Evolutionary conservation across 2,888 invertebrate species (phyloP).

Genomic region (Chrysodeixis includens): DNA sequence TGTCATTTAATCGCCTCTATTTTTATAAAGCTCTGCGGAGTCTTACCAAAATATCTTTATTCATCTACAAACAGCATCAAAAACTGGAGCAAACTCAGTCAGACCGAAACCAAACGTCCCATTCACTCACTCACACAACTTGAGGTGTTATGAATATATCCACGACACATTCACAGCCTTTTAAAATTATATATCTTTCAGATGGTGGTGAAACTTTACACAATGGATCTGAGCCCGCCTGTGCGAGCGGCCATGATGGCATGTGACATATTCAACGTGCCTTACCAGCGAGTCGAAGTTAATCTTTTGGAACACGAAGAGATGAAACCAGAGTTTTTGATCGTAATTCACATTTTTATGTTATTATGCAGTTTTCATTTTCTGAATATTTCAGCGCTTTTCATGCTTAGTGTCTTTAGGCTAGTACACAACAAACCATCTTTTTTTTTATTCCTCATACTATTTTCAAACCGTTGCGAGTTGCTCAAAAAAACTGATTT

Average conservation of each 20-base stretch:
- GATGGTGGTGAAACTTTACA: slow-evolving; percentile 75
- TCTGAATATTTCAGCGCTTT: too few species aligned
- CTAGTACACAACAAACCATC: too few species aligned
- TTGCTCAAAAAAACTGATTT: too few species aligned
- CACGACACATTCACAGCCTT: not conserved
- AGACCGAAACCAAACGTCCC: not conserved
- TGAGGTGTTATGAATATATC: slow-evolving; percentile 8
- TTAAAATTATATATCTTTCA: slow-evolving; percentile 38
- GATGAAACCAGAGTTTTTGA: slow-evolving; percentile 74
- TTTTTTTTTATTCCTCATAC: too few species aligned
- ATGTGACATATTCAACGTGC: slow-evolving; percentile 66
- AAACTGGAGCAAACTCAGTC: not conserved
- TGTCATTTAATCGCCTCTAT: too few species aligned
- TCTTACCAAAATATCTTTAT: too few species aligned
- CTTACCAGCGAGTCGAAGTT: slow-evolving; percentile 65
- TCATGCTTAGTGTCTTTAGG: too few species aligned
- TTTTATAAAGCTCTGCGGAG: too few species aligned
- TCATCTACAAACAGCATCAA: too few species aligned
- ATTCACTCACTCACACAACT: not conserved
- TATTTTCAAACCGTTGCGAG: too few species aligned
- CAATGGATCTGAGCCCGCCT: slow-evolving; percentile 71
- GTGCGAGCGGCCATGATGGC: slow-evolving; percentile 73
- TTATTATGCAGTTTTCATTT: too few species aligned
- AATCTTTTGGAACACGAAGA: slow-evolving; percentile 72
- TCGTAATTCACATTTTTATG: slow-evolving; percentile 66